Conservation (phyloP, 2,113 vertebrate species). For the Elanoides forficatus region DNA sequence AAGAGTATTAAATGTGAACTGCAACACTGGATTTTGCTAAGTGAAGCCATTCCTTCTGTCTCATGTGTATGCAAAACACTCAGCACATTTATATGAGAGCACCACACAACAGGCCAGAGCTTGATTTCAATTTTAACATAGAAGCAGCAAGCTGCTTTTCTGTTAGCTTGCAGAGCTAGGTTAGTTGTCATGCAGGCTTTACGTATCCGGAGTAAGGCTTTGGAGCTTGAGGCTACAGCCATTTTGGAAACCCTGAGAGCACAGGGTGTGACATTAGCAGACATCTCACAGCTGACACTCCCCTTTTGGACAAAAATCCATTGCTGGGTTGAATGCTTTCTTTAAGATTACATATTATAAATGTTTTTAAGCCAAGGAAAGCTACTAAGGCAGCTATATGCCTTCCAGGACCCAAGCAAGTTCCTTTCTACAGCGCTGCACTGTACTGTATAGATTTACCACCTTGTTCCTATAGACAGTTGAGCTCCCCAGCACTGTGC, state of each 20-base stretch:
- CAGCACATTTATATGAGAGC: background rate
- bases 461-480: background rate
- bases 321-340: background rate
- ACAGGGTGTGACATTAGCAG: background rate
- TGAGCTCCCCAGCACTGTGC: background rate
- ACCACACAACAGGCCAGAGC: background rate
- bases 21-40: background rate
- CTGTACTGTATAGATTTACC: background rate
- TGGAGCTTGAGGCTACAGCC: background rate
- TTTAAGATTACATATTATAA: background rate
- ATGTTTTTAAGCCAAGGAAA: background rate
- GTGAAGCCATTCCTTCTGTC: background rate
- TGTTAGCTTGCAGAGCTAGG: background rate
- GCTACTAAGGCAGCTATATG: background rate
- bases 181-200: background rate
- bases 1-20: background rate
- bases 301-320: background rate
- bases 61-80: background rate
- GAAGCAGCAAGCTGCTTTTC: slow-evolving; percentile 2
- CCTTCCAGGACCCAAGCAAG: background rate
- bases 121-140: background rate
- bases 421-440: background rate
- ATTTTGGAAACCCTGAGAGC: background rate
- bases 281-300: background rate
- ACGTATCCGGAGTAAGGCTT: background rate